Base-by-base conservation (phyloP, 2,797 vertebrate species). In the Vultur gryphus region DNA sequence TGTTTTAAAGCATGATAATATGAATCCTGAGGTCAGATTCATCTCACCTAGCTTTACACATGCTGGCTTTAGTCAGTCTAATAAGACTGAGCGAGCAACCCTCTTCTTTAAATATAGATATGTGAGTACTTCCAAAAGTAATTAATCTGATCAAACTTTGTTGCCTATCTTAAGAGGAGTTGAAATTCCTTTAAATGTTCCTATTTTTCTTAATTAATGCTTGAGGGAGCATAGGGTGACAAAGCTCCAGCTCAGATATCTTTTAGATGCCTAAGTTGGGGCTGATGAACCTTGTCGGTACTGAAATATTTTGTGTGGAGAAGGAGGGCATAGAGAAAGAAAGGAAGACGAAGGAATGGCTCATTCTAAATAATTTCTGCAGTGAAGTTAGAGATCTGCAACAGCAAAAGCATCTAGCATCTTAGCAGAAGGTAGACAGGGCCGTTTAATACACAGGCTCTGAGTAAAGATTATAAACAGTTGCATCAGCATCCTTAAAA, bases 371-470 rank as follows among this genome's bases (percentile, higher is more conserved):
- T 55, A 71, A 49, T 85, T 86, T 90, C 55, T 84, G 7, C 39
- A 44, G 6, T 54, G 19, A 55, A 70, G 39, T 70, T 75, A 44
- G 61, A 88, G 72, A 83, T 61, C 35, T 89, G 70, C 66, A 66
- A 15, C 16, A 88, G 12, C 7, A 94, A 66, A 89, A 84, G 19
- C 35, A 61, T 81, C 44, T 77, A 66, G 9, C 15, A 28, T 82
- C 66, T 66, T 75, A 65, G 62, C 81, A 94, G 93, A 95, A 96
- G 81, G 95, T 94, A 84, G 95, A 86, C 93, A 71, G 77, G 37
- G 52, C 76, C 39, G 28, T 95, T 90, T 92, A 81, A 75, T 81
- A n/a, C 26, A 31, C 28, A 72, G 31, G 3, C 69, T 94, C 87
- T 59, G 48, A 49, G 48, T 90, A 93, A 87, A 92, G 75, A n/a